Conservation (phyloP, 2,888 invertebrate species). For the Neoaliturus tenellus region DNA sequence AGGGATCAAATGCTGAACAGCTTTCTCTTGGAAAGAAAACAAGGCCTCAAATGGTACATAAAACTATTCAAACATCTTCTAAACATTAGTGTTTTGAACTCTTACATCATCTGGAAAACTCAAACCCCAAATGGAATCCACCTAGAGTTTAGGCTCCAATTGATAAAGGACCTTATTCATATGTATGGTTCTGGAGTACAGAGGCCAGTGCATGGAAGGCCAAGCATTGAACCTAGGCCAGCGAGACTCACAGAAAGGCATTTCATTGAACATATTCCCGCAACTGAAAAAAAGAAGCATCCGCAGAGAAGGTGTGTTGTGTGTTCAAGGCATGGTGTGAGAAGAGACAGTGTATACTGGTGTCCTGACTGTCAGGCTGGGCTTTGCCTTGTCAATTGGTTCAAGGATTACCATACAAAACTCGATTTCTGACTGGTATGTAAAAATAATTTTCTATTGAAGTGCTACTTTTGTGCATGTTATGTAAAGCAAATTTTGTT, state of each 20-base stretch:
- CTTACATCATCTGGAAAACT: slow-evolving; percentile 11
- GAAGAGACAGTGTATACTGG: slow-evolving; percentile 41
- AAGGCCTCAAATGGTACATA: neutral
- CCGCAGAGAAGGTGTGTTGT: slow-evolving; percentile 33
- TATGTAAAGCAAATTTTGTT: too few relatives aligned
- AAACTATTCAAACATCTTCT: neutral
- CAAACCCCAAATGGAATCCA: neutral
- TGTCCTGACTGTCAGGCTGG: slow-evolving; percentile 40
- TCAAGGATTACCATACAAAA: slow-evolving; percentile 37
- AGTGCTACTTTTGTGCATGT: too few relatives aligned
- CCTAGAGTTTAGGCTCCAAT: neutral
- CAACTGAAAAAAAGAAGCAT: slow-evolving; percentile 31
- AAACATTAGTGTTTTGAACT: neutral
- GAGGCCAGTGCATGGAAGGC: slow-evolving; percentile 32
- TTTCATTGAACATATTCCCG: slow-evolving; percentile 37
- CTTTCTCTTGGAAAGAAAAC: neutral
- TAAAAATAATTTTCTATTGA: neutral
- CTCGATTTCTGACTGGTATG: neutral
- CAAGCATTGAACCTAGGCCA: slow-evolving; percentile 10
- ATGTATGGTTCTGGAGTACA: neutral
- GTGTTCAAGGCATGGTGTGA: slow-evolving; percentile 4
- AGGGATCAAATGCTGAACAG: slow-evolving; percentile 23
- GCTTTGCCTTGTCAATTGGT: slow-evolving; percentile 22
- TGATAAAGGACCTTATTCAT: neutral
- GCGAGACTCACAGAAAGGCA: slow-evolving; percentile 25